These are phyloP conservation scores for Rhabdornis inornatus DNA, from an alignment of 2,113 vertebrate genomes.

Conservation along the genomic window DNA sequence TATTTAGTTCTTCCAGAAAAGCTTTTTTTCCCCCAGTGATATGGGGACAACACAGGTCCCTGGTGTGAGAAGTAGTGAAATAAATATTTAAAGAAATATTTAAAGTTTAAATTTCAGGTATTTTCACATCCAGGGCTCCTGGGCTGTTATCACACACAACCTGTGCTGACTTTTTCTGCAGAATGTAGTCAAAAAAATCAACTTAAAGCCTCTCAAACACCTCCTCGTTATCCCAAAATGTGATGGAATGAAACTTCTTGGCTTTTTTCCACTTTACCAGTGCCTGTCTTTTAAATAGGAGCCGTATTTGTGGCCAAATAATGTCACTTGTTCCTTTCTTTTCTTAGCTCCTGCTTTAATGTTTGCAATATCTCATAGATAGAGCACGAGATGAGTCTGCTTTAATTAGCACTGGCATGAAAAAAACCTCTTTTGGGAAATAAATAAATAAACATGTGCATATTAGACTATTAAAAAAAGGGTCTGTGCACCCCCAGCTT, in stretches of 20 bases:
- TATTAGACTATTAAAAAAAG: background rate
- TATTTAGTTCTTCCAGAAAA: background rate
- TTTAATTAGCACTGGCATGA: conserved; percentile 19
- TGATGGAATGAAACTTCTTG: background rate
- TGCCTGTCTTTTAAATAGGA: background rate
- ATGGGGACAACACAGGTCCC: background rate
- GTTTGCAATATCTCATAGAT: background rate
- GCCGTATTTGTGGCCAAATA: background rate
- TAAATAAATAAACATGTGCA: background rate
- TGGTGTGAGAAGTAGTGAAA: background rate
- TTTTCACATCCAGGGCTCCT: background rate
- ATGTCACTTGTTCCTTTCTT: background rate
- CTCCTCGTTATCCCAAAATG: background rate
- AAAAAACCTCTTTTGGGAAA: background rate
- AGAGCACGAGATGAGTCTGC: background rate
- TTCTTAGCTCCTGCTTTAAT: background rate
- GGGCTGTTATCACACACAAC: background rate
- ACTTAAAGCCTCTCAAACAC: background rate
- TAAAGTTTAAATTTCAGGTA: background rate
- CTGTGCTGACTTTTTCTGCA: background rate
- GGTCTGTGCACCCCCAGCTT: background rate
- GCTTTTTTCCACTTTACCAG: background rate
- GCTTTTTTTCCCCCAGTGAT: background rate
- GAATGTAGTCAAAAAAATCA: background rate
- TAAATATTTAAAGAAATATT: background rate